Evolutionary conservation across 2,797 vertebrate species (phyloP).

Genomic region (Clarias platycephalus): DNA sequence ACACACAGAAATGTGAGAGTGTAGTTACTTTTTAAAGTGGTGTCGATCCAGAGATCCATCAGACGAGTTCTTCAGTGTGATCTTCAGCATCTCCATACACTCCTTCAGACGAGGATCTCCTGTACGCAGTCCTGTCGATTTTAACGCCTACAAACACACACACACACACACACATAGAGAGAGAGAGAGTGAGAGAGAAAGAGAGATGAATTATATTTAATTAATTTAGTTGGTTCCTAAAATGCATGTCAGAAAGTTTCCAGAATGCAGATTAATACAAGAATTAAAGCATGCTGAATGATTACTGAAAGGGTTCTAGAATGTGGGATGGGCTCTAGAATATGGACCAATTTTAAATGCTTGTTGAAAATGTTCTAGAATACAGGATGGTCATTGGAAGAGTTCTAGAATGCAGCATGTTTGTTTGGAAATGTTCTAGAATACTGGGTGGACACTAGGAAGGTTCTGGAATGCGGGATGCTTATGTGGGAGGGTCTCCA

Average conservation of each 20-base stretch:
- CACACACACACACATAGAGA: conserved; percentile 33
- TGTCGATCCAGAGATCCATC: conserved; percentile 95
- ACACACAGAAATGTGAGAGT: background rate
- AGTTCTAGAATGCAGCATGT: no score
- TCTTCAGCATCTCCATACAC: conserved; percentile 98
- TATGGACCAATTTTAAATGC: background rate
- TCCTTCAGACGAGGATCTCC: conserved; percentile 96
- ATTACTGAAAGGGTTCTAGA: background rate
- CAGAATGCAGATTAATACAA: background rate
- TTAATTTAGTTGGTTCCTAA: background rate
- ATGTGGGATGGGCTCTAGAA: background rate
- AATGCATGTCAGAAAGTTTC: background rate
- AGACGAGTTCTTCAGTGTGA: conserved; percentile 90
- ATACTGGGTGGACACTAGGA: no score
- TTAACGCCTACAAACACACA: conserved; percentile 82
- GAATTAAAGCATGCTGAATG: background rate
- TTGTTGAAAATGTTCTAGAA: background rate
- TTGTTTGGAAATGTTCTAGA: no score
- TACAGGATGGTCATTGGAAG: no score
- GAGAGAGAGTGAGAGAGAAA: background rate
- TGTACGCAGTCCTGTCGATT: conserved; percentile 93
- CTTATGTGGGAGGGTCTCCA: no score
- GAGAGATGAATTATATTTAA: background rate
- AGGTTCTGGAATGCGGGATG: no score
- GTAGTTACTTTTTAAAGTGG: conserved; percentile 96